Conservation (phyloP, 2,113 vertebrate genomes). For the Cephalopterus ornatus region DNA sequence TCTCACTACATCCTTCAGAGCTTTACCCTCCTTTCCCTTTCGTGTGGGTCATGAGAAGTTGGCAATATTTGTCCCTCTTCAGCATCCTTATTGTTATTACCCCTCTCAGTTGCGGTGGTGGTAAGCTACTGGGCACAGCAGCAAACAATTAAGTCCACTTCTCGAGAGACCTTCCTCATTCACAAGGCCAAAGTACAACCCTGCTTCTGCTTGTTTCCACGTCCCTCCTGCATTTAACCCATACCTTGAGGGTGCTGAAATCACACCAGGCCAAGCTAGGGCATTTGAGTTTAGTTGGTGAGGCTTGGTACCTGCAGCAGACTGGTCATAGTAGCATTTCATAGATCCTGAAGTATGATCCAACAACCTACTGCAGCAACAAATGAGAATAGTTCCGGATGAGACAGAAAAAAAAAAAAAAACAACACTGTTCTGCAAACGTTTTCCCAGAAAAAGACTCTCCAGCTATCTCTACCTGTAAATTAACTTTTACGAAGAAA, state of each 20-base stretch:
- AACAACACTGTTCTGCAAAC: neutral
- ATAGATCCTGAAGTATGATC: neutral
- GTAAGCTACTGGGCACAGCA: neutral
- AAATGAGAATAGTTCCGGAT: neutral
- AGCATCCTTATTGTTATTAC: neutral
- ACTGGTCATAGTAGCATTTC: fast-evolving
- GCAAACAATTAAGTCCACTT: neutral
- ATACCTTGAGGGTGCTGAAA: neutral
- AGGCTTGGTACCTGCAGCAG: neutral
- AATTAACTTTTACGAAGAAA: neutral
- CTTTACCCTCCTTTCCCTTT: neutral
- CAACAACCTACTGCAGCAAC: neutral
- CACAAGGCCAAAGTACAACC: neutral
- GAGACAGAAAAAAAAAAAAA: neutral
- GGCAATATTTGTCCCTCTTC: neutral
- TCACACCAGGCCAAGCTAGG: neutral
- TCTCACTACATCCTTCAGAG: neutral
- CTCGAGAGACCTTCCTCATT: neutral
- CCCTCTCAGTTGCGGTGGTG: neutral
- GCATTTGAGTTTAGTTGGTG: neutral
- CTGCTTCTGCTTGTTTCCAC: neutral
- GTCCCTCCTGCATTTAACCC: neutral
- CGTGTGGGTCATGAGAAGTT: neutral
- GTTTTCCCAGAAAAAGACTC: neutral
- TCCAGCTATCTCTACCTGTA: neutral